Conservation (phyloP, 2,888 invertebrate genomes). For the Rotaria socialis region DNA sequence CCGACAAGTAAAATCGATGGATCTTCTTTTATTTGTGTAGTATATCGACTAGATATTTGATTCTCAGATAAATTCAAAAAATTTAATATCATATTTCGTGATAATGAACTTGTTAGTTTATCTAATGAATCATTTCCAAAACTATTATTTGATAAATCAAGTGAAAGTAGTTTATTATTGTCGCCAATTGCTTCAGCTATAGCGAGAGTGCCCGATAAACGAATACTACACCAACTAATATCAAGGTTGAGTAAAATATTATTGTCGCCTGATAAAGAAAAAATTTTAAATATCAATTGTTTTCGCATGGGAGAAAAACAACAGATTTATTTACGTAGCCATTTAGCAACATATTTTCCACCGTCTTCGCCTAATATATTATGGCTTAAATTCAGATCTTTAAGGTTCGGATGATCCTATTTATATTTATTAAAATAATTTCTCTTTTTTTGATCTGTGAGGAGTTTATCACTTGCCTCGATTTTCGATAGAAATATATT, state of each 20-base stretch:
- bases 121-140: background rate
- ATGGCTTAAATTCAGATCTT: background rate
- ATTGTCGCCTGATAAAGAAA: background rate
- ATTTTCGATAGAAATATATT: background rate
- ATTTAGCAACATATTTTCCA: background rate
- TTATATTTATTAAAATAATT: background rate
- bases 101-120: background rate
- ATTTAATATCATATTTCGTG: background rate
- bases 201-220: background rate
- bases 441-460: background rate
- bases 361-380: background rate
- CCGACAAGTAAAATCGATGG: background rate
- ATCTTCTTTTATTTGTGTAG: background rate
- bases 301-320: too few relatives aligned
- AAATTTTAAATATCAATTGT: too few relatives aligned
- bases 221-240: constrained; percentile 30
- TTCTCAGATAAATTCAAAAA: background rate
- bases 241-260: background rate
- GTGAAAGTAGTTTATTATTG: background rate
- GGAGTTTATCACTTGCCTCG: background rate
- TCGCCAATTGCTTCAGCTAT: constrained; percentile 6
- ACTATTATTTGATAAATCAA: constrained; percentile 30
- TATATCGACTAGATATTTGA: background rate
- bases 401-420: background rate
- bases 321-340: background rate